These are phyloP conservation scores for Xiphophorus couchianus DNA, from an alignment of 2,113 vertebrate species.

Conservation along the genomic window DNA sequence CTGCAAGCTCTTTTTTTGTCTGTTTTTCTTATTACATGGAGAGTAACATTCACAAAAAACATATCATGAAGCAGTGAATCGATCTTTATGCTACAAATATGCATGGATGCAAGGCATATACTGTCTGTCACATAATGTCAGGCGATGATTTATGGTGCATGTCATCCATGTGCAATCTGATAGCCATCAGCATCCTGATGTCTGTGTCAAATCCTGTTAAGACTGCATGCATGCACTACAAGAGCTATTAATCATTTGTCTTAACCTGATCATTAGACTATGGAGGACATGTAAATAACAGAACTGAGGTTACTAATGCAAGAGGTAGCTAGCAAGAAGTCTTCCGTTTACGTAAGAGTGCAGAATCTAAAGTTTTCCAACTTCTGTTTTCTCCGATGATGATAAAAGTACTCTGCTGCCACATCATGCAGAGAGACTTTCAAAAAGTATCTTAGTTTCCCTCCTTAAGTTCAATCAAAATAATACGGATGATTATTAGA, in stretches of 20 bases:
- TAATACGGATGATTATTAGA: conserved; percentile 13
- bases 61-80: conserved; percentile 8
- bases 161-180: conserved; percentile 61
- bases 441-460: background rate
- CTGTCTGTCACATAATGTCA: conserved; percentile 59
- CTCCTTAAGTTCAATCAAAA: conserved; percentile 1
- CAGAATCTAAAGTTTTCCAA: background rate
- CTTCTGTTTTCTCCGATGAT: background rate
- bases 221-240: conserved; percentile 14
- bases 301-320: conserved; percentile 20
- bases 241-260: conserved; percentile 53
- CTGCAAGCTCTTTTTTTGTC: background rate
- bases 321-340: conserved; percentile 16
- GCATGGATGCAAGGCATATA: conserved; percentile 52
- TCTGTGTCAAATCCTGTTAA: conserved; percentile 50
- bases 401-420: background rate
- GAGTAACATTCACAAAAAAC: background rate
- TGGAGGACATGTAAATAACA: conserved; percentile 47
- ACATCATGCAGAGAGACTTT: background rate
- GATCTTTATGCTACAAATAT: conserved; percentile 4
- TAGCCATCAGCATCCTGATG: conserved; percentile 65
- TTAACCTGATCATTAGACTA: conserved; percentile 28
- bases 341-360: background rate
- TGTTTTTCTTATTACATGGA: background rate
- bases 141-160: conserved; percentile 56